phyloP scores from a whole-genome alignment of 2,888 invertebrate genomes.

The Galerucella pusilla region DNA sequence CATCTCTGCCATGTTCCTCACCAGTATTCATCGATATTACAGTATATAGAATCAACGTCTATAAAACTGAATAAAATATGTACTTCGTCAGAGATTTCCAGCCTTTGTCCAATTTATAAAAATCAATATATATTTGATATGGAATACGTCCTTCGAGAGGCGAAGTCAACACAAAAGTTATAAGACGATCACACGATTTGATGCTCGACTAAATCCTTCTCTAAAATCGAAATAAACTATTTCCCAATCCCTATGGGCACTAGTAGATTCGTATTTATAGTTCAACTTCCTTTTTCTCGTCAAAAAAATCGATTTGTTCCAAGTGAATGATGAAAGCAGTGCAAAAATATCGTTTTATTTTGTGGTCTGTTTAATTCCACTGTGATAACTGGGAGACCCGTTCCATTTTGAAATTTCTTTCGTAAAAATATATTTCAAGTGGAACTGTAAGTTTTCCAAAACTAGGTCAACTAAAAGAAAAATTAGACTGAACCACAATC shows the following conservation, averaged over 20 bases:
- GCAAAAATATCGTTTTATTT: not conserved
- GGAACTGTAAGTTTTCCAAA: not conserved
- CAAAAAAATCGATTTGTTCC: not conserved
- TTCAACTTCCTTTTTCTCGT: slow-evolving; percentile 11
- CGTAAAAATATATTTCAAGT: not conserved
- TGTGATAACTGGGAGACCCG: not conserved
- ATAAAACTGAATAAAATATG: slow-evolving; percentile 2
- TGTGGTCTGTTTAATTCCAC: not conserved
- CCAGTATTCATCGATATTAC: not conserved
- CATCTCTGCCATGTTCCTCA: not conserved
- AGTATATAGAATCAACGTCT: not conserved
- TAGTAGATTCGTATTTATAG: slow-evolving; percentile 30
- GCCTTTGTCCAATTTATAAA: slow-evolving; percentile 5
- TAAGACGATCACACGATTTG: slow-evolving; percentile 32
- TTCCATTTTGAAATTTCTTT: not conserved
- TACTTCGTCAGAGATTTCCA: not conserved
- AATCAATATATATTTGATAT: slow-evolving; percentile 22
- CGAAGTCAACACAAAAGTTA: slow-evolving; percentile 30
- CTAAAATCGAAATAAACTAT: slow-evolving; percentile 33
- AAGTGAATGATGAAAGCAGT: not conserved
- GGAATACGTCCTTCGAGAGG: slow-evolving; percentile 23
- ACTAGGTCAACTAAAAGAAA: not conserved
- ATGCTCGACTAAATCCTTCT: slow-evolving; percentile 33
- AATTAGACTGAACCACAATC: not conserved
- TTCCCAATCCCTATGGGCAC: slow-evolving; percentile 23